phyloP scores from a whole-genome alignment of 2,113 vertebrate genomes.

The Phyllopteryx taeniolatus region DNA sequence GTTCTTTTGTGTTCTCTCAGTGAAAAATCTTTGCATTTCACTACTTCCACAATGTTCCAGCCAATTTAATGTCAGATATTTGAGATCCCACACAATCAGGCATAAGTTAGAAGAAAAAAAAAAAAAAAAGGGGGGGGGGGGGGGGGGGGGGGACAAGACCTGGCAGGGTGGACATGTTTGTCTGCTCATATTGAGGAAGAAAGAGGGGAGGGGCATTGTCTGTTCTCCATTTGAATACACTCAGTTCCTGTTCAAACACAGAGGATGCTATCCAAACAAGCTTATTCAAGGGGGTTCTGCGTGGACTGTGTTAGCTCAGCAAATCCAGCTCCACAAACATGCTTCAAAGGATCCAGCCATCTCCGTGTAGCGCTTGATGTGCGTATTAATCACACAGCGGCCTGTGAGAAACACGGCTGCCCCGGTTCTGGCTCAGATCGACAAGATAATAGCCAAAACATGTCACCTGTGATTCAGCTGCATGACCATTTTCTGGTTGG shows the following conservation, averaged over 20 bases:
- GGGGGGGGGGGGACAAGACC: slow-evolving; percentile 2
- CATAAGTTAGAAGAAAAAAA: slow-evolving; percentile 75
- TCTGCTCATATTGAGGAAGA: slow-evolving; percentile 75
- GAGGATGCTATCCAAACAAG: slow-evolving; percentile 88
- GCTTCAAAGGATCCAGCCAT: slow-evolving; percentile 85
- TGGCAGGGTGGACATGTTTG: slow-evolving; percentile 74
- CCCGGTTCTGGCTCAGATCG: slow-evolving; percentile 49
- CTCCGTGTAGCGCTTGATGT: slow-evolving; percentile 82
- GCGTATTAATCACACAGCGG: slow-evolving; percentile 80
- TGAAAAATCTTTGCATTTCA: slow-evolving; percentile 54
- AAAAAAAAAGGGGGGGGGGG: not conserved
- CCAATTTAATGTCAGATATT: slow-evolving; percentile 80
- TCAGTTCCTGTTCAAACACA: slow-evolving; percentile 87
- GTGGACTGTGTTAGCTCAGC: slow-evolving; percentile 82
- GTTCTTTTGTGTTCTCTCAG: slow-evolving; percentile 53
- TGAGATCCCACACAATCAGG: slow-evolving; percentile 76
- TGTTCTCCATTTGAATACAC: slow-evolving; percentile 80
- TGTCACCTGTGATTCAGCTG: slow-evolving; percentile 47
- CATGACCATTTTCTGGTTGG: slow-evolving; percentile 36
- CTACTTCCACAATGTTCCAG: slow-evolving; percentile 67
- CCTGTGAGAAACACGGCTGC: slow-evolving; percentile 58
- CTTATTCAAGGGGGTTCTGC: slow-evolving; percentile 80
- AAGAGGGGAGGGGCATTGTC: slow-evolving; percentile 56
- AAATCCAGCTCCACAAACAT: slow-evolving; percentile 85
- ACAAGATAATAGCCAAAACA: slow-evolving; percentile 62